Evolutionary conservation across 2,797 vertebrate species (phyloP), one percentile per base, ranked within the genome.

Genomic region (Sebastes vulpes): DNA sequence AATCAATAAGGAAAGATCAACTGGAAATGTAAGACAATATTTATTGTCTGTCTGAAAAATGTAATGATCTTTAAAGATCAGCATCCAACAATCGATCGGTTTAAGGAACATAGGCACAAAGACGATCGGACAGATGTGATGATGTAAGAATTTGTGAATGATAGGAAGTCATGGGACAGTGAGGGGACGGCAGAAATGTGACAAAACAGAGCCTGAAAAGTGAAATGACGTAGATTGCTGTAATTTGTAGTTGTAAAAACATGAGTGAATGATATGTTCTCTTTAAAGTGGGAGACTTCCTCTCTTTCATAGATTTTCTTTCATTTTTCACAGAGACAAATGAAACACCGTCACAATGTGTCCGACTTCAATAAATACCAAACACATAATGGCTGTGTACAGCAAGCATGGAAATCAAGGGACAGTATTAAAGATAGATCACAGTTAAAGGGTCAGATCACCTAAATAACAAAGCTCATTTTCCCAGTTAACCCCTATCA

Each of bases 281-380:
- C 18, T n/a, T 0, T 0, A 4, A n/a, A 28, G 42, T 9, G 2
- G 29, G 14, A 23, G 14, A 52, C 11, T 21, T 21, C 11, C 4
- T 25, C 26, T 25, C 11, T 60, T 16, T 29, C 3, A 64, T 9
- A 48, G 16, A 59, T 25, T 66, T 3, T 50, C 7, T 20, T 20
- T 60, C 11, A 31, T 32, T 31, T 20, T 50, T 58, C 14, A 11
- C 23, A 0, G 9, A 16, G 9, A 35, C 35, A 26, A 66, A 58
- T 20, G 4, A 59, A 66, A 23, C 20, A n/a, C 3, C 1, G 2
- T 65, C 42, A 38, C 7, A 4, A 9, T 0, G 18, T 69, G 48
- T 61, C 26, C 16, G 9, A 25, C 60, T 10, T 63, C 1, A 42
- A 63, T 46, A 21, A 29, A 65, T 29, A n/a, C 12, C 4, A 59